These are phyloP conservation scores for Eidolon dupreanum DNA, from an alignment of 2,797 vertebrate species.

Conservation along the genomic window DNA sequence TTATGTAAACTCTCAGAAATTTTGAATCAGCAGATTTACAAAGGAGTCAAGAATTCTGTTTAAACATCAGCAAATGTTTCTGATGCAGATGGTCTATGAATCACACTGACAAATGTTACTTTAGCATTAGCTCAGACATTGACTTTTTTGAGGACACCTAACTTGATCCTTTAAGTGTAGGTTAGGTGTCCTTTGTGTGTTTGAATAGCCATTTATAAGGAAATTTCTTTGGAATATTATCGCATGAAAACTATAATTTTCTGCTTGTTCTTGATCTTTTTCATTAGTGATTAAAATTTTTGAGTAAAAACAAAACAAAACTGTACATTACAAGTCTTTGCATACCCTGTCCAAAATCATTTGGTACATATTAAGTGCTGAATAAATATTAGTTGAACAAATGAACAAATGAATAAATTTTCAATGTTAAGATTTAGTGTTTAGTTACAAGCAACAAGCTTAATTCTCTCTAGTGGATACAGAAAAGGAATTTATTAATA, in stretches of 20 bases:
- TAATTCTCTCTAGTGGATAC: not conserved
- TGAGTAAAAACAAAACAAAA: not conserved
- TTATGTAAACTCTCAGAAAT: not conserved
- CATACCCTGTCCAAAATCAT: not conserved
- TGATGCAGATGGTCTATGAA: not conserved
- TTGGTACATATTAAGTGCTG: not conserved
- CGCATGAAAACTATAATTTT: not conserved
- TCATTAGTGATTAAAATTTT: not conserved
- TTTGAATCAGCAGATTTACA: not conserved
- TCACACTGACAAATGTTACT: not conserved
- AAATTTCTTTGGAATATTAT: not conserved
- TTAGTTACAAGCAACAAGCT: not conserved
- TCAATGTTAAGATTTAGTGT: not conserved
- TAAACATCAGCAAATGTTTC: not conserved
- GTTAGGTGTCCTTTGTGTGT: not conserved
- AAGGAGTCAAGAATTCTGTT: accelerated
- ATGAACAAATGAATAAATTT: not conserved
- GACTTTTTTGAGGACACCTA: not conserved
- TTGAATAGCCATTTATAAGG: not conserved
- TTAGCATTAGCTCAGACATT: not conserved
- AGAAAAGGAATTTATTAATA: not conserved
- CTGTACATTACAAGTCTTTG: not conserved
- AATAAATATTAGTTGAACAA: not conserved
- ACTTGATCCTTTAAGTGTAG: not conserved
- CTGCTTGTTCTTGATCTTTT: not conserved